A percentile compares a stretch with the other conserved stretches of the same genome.
These are phyloP conservation scores for zebrafish (Danio rerio) DNA, from an alignment of 2,113 vertebrate species.

Conservation along the genomic window DNA sequence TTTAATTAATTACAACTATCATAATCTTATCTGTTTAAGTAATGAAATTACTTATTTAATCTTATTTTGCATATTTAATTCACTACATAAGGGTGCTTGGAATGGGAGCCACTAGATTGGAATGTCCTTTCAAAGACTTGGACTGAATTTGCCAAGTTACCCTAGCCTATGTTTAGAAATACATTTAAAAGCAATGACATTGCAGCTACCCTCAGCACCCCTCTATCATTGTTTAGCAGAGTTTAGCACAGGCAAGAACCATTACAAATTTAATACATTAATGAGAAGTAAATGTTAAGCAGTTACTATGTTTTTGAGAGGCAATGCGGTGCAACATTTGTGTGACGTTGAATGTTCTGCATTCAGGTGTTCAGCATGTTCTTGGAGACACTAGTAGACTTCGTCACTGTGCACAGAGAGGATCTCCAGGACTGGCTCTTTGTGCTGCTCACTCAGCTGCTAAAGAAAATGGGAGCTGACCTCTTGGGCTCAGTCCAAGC, in stretches of 20 bases:
- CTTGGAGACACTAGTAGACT: slow-evolving; percentile 97
- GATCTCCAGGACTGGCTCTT: slow-evolving; percentile 99
- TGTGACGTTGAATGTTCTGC: not conserved
- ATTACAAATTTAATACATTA: not conserved
- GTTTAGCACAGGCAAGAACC: not conserved
- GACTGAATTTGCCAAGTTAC: not conserved
- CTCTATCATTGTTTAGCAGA: not conserved
- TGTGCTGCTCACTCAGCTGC: slow-evolving; percentile 94
- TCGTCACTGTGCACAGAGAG: slow-evolving; percentile 94
- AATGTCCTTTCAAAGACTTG: not conserved
- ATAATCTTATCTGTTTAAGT: no score
- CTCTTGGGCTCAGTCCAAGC: slow-evolving; percentile 96
- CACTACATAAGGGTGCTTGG: no score
- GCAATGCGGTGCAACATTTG: not conserved
- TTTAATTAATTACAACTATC: not conserved
- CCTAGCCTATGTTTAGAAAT: not conserved
- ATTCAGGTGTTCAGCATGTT: slow-evolving; percentile 98
- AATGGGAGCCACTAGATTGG: not conserved
- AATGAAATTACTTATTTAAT: no score
- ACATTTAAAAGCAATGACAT: not conserved
- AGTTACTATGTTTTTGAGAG: not conserved
- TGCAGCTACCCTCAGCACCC: no score
- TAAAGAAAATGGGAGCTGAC: slow-evolving; percentile 99
- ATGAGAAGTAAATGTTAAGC: no score
- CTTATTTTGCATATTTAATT: no score